A percentile compares a stretch with the other conserved stretches of the same genome.
Evolutionary conservation across 2,113 vertebrate species (phyloP).

Genomic region (Callionymus lyra): DNA sequence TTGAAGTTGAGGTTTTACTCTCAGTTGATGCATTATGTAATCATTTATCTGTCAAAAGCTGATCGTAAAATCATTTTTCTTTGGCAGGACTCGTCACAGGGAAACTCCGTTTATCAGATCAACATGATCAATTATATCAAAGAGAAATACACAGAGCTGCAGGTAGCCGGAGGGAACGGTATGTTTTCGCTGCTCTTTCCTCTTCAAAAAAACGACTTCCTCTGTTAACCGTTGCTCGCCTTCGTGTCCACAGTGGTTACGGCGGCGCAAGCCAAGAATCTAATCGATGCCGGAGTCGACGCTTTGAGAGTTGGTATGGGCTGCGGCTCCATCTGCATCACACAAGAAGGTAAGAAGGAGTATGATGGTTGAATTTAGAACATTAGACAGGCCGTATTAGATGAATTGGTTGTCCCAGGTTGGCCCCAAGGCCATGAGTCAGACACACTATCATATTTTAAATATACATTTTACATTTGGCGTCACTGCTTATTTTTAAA

Average conservation of each 20-base stretch:
- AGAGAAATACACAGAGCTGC: conserved; percentile 81
- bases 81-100: conserved; percentile 83
- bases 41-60: no score
- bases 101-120: conserved; percentile 88
- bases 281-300: conserved; percentile 85
- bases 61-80: no score
- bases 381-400: no score
- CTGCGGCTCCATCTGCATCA: conserved; percentile 91
- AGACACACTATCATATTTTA: no score
- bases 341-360: conserved; percentile 81
- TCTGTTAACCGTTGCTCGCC: neutral
- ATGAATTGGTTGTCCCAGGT: no score
- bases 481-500: no score
- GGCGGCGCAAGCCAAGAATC: conserved; percentile 87
- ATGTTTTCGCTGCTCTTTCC: conserved; percentile 23
- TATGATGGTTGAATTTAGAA: no score
- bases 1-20: no score
- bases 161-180: conserved; percentile 88
- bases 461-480: no score
- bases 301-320: conserved; percentile 88
- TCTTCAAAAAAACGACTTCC: neutral
- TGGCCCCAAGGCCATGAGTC: no score
- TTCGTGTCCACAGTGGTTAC: conserved; percentile 82
- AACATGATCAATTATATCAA: conserved; percentile 88
- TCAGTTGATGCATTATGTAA: no score